Evolutionary conservation across 2,797 vertebrate species (phyloP).

Genomic region (Pseudochromis fuscus): DNA sequence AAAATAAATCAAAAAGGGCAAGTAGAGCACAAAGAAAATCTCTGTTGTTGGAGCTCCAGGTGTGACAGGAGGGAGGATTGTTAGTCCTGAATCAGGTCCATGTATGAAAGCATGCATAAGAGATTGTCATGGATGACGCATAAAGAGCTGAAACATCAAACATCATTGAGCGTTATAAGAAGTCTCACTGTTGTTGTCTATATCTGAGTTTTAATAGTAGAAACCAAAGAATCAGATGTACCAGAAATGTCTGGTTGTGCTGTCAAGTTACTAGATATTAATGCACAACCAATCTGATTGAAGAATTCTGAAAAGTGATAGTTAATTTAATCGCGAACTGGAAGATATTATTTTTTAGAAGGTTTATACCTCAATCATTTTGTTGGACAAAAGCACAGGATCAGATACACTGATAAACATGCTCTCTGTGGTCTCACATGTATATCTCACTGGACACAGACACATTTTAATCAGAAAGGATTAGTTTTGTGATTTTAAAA

Average conservation of each 20-base stretch:
- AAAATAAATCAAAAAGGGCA: neutral
- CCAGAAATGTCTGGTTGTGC: neutral
- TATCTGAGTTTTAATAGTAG: neutral
- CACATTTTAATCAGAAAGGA: constrained; percentile 17
- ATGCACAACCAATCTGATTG: neutral
- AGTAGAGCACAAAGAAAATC: neutral
- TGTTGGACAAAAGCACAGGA: neutral
- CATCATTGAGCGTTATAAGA: neutral
- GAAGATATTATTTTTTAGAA: neutral
- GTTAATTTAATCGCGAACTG: neutral
- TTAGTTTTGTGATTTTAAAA: constrained; percentile 23
- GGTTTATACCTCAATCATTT: no score
- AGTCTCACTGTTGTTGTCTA: neutral
- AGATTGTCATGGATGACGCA: neutral
- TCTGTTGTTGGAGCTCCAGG: neutral
- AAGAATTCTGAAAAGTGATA: neutral
- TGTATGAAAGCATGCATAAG: neutral
- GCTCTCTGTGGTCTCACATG: neutral
- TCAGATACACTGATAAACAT: no score
- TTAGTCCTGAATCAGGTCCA: neutral
- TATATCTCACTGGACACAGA: constrained; percentile 2
- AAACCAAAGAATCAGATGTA: neutral
- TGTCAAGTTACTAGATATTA: neutral
- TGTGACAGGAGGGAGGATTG: neutral
- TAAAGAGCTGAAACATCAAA: neutral